Conservation (phyloP, 64 coral and sea anemone species). For the Stichodactyla mertensii region DNA sequence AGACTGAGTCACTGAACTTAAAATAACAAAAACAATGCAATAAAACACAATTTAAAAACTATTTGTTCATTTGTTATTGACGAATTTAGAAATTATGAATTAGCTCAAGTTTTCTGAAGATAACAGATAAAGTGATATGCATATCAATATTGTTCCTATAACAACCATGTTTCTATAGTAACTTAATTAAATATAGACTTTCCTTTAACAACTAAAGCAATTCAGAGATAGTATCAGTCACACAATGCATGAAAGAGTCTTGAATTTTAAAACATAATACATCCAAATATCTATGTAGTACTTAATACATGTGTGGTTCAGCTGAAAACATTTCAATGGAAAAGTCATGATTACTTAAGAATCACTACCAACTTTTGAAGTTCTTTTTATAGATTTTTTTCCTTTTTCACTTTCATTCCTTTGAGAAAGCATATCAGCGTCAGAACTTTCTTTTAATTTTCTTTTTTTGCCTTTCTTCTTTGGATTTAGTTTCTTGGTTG, state of each 20-base stretch:
- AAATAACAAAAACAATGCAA: not conserved
- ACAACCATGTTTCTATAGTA: not conserved
- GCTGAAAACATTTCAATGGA: not conserved
- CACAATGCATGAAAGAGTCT: too few relatives aligned
- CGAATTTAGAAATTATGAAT: too few relatives aligned
- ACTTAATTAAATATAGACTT: not conserved
- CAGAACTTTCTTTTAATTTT: slow-evolving; percentile 8
- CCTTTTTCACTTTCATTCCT: slow-evolving; percentile 9
- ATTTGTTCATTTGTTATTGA: not conserved
- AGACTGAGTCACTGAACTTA: not conserved
- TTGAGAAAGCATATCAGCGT: not conserved
- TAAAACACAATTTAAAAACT: not conserved
- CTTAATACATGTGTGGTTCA: not conserved
- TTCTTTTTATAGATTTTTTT: slow-evolving; percentile 32
- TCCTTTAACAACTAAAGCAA: not conserved
- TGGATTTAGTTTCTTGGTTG: slow-evolving; percentile 1
- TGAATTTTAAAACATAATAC: too few relatives aligned
- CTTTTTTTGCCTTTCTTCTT: slow-evolving; percentile 29
- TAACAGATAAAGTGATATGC: too few relatives aligned
- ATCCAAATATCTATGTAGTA: not conserved
- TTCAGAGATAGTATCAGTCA: not conserved
- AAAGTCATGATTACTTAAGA: not conserved
- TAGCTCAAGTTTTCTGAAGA: too few relatives aligned
- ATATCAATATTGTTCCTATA: too few relatives aligned
- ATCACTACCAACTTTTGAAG: slow-evolving; percentile 1